Percentiles rank a stretch among this genome's conserved stretches.
Evolutionary conservation across 1,140 invertebrate genomes (phyloP).

Genomic region (Rhyzopertha dominica): DNA sequence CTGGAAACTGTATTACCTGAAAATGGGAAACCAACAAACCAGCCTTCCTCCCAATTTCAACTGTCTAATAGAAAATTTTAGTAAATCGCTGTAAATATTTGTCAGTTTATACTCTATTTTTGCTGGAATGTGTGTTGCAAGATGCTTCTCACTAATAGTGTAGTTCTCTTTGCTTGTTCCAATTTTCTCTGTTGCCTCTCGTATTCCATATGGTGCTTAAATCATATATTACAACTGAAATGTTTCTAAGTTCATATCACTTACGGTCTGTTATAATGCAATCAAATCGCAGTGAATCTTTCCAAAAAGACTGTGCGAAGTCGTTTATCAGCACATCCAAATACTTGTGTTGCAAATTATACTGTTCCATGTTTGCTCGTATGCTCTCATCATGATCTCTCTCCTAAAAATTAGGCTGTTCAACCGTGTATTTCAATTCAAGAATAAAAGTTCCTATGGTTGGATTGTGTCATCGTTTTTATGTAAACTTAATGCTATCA

Average conservation of each 20-base stretch:
- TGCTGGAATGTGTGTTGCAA: conserved; percentile 71
- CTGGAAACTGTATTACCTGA: conserved; percentile 53
- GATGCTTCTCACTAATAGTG: conserved; percentile 58
- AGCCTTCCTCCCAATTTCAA: conserved; percentile 71
- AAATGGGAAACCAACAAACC: conserved; percentile 90
- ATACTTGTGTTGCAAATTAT: conserved; percentile 69
- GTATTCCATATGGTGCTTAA: conserved; percentile 91
- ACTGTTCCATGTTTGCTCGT: conserved; percentile 79
- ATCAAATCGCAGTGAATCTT: conserved; percentile 64
- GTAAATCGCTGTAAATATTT: conserved; percentile 76
- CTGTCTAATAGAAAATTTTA: conserved; percentile 75
- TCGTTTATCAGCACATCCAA: conserved; percentile 88
- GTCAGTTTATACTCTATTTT: conserved; percentile 81
- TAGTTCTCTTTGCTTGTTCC: conserved; percentile 60
- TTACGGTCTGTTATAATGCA: conserved; percentile 93
- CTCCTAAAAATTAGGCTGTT: conserved; percentile 46
- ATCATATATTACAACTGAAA: conserved; percentile 14
- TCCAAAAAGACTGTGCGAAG: conserved; percentile 79
- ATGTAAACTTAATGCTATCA: too few species aligned
- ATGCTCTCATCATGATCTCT: conserved; percentile 82
- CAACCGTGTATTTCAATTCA: neutral
- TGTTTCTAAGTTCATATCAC: conserved; percentile 44
- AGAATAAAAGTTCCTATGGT: neutral
- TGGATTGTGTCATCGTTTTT: too few species aligned
- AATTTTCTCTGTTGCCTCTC: conserved; percentile 84